Conservation (phyloP, 92 coral and sea anemone species). For the Blastomussa wellsi region DNA sequence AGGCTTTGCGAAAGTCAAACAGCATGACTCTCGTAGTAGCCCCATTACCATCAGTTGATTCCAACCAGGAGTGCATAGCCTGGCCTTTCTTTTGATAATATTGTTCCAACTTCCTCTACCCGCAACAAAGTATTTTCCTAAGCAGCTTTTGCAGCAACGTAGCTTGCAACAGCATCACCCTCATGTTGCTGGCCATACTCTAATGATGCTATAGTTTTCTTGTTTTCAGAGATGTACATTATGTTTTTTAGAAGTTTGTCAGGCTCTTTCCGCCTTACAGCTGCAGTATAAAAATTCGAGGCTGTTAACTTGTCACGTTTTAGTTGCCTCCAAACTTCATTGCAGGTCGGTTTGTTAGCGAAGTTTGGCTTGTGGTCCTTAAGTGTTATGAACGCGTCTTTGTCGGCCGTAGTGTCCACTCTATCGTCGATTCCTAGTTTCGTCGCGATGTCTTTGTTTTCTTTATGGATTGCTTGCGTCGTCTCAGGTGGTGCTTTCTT, state of each 20-base stretch:
- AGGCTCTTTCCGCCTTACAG: constrained; percentile 45
- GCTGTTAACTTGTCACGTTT: constrained; percentile 52
- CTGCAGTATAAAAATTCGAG: constrained; percentile 49
- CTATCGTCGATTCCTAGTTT: too few species aligned
- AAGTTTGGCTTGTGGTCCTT: too few species aligned
- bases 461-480: too few species aligned
- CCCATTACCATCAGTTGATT: constrained; percentile 5
- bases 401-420: too few species aligned
- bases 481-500: too few species aligned
- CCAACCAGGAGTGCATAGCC: constrained; percentile 29
- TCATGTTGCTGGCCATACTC: constrained; percentile 53
- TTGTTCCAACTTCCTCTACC: constrained; percentile 65
- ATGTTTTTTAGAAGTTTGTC: constrained; percentile 50
- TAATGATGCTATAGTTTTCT: constrained; percentile 34
- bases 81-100: constrained; percentile 54
- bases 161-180: constrained; percentile 35
- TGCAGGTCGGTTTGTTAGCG: too few species aligned
- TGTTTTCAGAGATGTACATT: constrained; percentile 33
- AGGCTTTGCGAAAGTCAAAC: constrained; percentile 4
- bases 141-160: constrained; percentile 29
- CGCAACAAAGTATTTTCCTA: constrained; percentile 41
- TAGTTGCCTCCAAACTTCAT: constrained; percentile 39
- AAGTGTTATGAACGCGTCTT: too few species aligned
- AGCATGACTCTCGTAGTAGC: constrained; percentile 2
- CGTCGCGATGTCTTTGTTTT: too few species aligned